phyloP scores from a whole-genome alignment of 1,140 invertebrate species.

The Cyclina sinensis region DNA sequence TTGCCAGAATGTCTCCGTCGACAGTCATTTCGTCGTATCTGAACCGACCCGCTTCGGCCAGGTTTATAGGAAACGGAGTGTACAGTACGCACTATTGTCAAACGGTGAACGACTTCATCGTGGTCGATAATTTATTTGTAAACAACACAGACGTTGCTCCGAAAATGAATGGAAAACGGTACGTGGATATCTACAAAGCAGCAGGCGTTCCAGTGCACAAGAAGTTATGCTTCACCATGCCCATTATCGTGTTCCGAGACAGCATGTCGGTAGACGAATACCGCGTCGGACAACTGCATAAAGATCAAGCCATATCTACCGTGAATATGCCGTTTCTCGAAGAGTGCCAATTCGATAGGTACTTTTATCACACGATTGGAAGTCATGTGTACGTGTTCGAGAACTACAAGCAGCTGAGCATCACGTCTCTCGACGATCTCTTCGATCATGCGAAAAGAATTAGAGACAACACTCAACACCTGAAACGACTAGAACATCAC shows the following conservation, averaged over 20 bases:
- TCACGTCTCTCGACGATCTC: not conserved
- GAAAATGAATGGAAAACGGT: not conserved
- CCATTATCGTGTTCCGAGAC: not conserved
- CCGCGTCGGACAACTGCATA: not conserved
- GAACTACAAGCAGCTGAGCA: not conserved
- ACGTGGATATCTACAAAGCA: not conserved
- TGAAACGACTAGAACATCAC: not conserved
- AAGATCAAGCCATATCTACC: not conserved
- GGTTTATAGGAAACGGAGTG: not conserved
- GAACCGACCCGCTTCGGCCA: not conserved
- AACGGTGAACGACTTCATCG: not conserved
- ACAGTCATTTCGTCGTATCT: slow-evolving; percentile 10
- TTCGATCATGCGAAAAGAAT: not conserved
- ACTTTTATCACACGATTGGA: not conserved
- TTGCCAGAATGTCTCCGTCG: not conserved
- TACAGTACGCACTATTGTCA: slow-evolving; percentile 14
- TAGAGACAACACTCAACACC: not conserved
- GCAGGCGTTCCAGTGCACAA: not conserved
- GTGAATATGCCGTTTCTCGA: not conserved
- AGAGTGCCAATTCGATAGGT: not conserved
- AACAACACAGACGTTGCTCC: not conserved
- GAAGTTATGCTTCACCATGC: slow-evolving; percentile 1
- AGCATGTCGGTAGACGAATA: not conserved
- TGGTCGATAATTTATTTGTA: not conserved
- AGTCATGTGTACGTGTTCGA: not conserved